Base-by-base conservation (phyloP, 2,113 vertebrate species). In the Oncorhynchus keta region DNA sequence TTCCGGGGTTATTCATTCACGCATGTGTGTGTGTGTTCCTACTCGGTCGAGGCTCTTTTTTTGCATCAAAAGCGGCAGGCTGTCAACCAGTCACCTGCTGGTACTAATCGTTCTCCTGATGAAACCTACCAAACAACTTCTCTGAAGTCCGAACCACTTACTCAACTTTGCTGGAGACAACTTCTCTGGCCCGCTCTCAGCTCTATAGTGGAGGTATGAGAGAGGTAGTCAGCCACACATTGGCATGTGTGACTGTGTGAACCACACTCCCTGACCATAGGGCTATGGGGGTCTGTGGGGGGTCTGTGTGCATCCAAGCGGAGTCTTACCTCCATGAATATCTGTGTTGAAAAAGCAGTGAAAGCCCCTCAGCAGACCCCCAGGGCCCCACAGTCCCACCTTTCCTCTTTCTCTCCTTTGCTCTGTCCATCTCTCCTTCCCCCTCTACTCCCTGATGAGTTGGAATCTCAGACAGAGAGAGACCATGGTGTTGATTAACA, bases 261-360 rank as follows among this genome's bases (percentile, higher is more conserved):
- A 62, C n/a, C 20, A 83, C 82, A 81, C 72, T 88, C 78, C 74
- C 78, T 88, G 28, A 28, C 28, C 28, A 28, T 28, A 28, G 28
- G 28, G 28, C 28, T 28, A 28, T 28, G 28, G 28, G 28, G 28
- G 28, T 28, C 28, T 28, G 28, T 28, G 28, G 28, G 28, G 28
- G 28, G 59, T 22, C 59, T 62, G 20, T 62, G 20, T 86, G 84
- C 88, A 88, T 85, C 81, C 81, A 81, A 88, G 91, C 89, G 87
- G 88, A 93, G 91, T 78, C 5, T 39, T 75, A 81, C 49, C 72
- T 87, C 90, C 84, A 91, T 93, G 92, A 92, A 93, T 93, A 92
- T 89, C 81, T 89, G 87, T 57, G 67, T 49, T 69, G 68, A 70
- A 16, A 1, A 45, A 0, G 20, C 80, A 82, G 70, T 72, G 69